phyloP scores from a whole-genome alignment of 2,797 vertebrate genomes.

The Lemur catta region DNA sequence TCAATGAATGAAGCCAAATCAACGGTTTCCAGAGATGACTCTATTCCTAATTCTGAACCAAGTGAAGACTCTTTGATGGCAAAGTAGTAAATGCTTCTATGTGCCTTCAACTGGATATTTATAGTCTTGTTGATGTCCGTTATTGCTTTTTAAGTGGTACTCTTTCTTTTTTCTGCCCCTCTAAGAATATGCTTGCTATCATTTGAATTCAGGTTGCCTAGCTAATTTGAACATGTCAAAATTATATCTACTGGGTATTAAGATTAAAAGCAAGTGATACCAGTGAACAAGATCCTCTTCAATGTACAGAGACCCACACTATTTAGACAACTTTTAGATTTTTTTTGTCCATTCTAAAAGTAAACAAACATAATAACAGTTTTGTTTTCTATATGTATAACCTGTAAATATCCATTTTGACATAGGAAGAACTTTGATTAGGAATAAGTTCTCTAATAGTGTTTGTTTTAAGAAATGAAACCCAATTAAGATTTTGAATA shows the following conservation, averaged over 20 bases:
- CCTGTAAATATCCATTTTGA: constrained; percentile 75
- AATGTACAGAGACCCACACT: constrained; percentile 77
- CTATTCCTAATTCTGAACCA: constrained; percentile 83
- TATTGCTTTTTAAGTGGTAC: constrained; percentile 82
- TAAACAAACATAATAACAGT: constrained; percentile 55
- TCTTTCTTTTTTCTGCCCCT: constrained; percentile 49
- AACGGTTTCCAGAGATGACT: constrained; percentile 63
- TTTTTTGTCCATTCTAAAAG: constrained; percentile 76
- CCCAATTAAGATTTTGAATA: constrained; percentile 72
- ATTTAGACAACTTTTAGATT: constrained; percentile 66
- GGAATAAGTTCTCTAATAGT: constrained; percentile 69
- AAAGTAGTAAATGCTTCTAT: constrained; percentile 88
- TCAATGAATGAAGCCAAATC: constrained; percentile 57
- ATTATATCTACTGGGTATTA: constrained; percentile 70
- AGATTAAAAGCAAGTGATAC: constrained; percentile 73
- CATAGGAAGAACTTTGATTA: constrained; percentile 71
- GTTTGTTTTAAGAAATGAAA: constrained; percentile 73
- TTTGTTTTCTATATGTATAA: constrained; percentile 75
- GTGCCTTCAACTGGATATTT: constrained; percentile 84
- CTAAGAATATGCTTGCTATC: constrained; percentile 74
- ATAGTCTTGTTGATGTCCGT: constrained; percentile 83
- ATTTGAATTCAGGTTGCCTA: constrained; percentile 82
- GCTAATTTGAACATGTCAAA: constrained; percentile 74
- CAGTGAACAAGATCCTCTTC: constrained; percentile 70
- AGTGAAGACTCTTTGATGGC: constrained; percentile 89